phyloP scores from a whole-genome alignment of 2,113 vertebrate species.

The Poeciliopsis prolifica region DNA sequence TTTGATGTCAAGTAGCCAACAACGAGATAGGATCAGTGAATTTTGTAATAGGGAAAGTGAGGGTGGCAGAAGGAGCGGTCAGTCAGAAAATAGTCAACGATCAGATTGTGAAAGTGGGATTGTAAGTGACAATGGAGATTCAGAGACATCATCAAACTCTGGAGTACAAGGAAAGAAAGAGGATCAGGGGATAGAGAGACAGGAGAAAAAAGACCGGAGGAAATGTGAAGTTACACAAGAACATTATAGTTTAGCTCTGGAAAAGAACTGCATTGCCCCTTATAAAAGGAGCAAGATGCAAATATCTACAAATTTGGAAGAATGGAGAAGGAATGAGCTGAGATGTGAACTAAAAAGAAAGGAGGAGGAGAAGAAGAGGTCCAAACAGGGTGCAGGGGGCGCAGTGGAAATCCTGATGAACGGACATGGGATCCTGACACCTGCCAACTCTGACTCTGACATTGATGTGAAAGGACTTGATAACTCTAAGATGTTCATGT shows the following conservation, averaged over 20 bases:
- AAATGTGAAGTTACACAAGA: not conserved
- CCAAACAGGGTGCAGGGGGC: slow-evolving; percentile 79
- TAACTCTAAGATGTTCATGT: slow-evolving; percentile 59
- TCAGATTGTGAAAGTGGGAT: slow-evolving; percentile 94
- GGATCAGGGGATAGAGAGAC: slow-evolving; percentile 32
- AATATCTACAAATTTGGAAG: slow-evolving; percentile 63
- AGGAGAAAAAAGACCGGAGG: slow-evolving; percentile 49
- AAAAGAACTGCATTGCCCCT: not conserved
- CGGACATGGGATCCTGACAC: slow-evolving; percentile 73
- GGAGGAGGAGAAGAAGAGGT: slow-evolving; percentile 71
- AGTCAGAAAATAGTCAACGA: slow-evolving; percentile 74
- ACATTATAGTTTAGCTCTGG: not conserved
- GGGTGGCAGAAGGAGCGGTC: slow-evolving; percentile 69
- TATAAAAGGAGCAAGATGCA: slow-evolving; percentile 19
- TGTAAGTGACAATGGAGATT: slow-evolving; percentile 87
- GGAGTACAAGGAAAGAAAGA: slow-evolving; percentile 67
- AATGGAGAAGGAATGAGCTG: slow-evolving; percentile 43
- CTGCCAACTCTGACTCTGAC: slow-evolving; percentile 75
- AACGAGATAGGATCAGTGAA: slow-evolving; percentile 63
- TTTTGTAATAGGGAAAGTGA: slow-evolving; percentile 72
- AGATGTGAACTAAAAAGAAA: slow-evolving; percentile 54
- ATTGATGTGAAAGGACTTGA: slow-evolving; percentile 24
- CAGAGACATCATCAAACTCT: slow-evolving; percentile 82
- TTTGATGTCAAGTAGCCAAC: slow-evolving; percentile 56
- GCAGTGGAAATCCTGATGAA: slow-evolving; percentile 84